Base-by-base conservation (phyloP, 2,797 vertebrate species). In the Psittacula derbiana region DNA sequence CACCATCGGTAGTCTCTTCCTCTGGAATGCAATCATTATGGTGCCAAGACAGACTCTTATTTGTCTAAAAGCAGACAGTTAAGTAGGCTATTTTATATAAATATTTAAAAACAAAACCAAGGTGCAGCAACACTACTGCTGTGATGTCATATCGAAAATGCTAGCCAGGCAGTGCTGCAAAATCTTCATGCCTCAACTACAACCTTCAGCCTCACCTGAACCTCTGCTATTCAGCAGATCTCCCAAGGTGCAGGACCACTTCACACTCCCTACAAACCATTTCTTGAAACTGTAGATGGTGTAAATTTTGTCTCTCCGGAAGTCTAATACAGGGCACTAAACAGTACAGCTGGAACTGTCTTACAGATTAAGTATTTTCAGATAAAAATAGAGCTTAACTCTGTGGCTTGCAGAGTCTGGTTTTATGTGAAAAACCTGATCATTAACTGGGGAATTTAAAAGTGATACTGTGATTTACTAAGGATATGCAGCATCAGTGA, bases 281-380 rank as follows among this genome's bases (percentile, higher is more conserved):
- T 71, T 58, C 9, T 46, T 66, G 41, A 50, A 84, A 92, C 62
- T 30, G 41, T 0, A 10, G 0, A 8, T 0, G 0, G 67, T 7
- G 24, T 73, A 58, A 47, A 62, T 57, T 69, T 69, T 41, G 23
- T 47, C 41, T 61, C 46, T 90, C 8, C n/a, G 16, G 10, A 84
- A 73, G 43, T n/a, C 2, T 0, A 46, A n/a, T 7, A 28, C 20
- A 60, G 50, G 6, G 13, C 58, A 74, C 21, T 38, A 6, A 53
- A 62, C 50, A 80, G 36, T 47, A n/a, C 7, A 60, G 71, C 73
- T 73, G 25, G 24, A 90, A 93, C 4, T 0, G 28, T 46, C 44
- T 62, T 49, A 72, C 5, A 75, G 33, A 75, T 58, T 16, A 58
- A 62, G 23, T 31, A 67, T 78, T 87, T 83, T 52, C 49, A n/a